Evolutionary conservation across 2,888 invertebrate genomes (phyloP), one percentile per base, ranked within the genome.

Genomic region (Zootermopsis nevadensis): DNA sequence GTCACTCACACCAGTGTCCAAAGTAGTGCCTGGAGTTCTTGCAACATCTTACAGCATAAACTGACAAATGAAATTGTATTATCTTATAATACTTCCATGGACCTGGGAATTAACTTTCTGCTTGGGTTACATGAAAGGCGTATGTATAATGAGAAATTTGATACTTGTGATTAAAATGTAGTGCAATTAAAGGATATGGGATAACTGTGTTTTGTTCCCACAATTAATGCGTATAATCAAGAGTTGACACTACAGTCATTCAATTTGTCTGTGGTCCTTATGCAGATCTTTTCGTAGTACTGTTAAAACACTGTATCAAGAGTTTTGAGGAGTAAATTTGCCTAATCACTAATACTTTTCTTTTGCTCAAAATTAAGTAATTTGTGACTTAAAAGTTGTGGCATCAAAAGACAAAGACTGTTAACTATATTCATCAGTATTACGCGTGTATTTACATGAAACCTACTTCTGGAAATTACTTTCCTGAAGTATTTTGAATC

Each of bases 391-490:
- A 22, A 69, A 4, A 69, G 31, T 69, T 69, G 33, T 22, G 22
- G 8, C 2, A 69, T 33, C 69, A 69, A 69, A 69, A 69, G 69
- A 69, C 30, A 69, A n/a, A 69, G 69, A 69, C 69, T 69, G 69
- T 60, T 27, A 27, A 60, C 60, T 60, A 60, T n/a, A 27, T 48
- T 48, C 4, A 60, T 60, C 60, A 60, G 60, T 60, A 60, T 60
- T 60, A 60, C n/a, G n/a, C 4, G 12, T 60, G 60, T 60, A 15
- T 60, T n/a, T 60, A 27, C n/a, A 60, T 60, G 60, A 60, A 60
- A n/a, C n/a, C 19, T 15, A 48, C 4, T 48, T 19, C n/a, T n/a
- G n/a, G 19, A 48, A 38, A 48, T 19, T 60, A 60, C 6, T 27
- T 60, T 60, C n/a, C 27, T 27, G 60, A n/a, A 24, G 8, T 60